Evolutionary conservation across 1,140 invertebrate genomes (phyloP), one percentile per base, ranked within the genome.

Genomic region (Triops cancriformis): DNA sequence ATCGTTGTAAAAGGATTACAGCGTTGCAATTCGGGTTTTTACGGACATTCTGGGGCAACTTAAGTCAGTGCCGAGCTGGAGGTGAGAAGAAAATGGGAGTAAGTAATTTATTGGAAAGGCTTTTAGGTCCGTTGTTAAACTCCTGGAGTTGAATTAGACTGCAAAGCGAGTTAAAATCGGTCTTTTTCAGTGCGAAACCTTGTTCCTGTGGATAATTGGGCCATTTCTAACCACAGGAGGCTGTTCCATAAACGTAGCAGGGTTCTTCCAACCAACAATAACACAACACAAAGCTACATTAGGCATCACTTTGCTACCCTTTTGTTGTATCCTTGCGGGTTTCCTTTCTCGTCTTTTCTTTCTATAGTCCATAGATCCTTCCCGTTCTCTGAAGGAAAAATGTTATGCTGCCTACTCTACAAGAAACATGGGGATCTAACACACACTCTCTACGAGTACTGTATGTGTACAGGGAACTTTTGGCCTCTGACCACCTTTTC

Each of bases 171-270:
- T 23, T 64, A 64, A 64, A 64, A 23, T 23, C 5, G 51, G 51
- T 64, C 51, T 64, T 64, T 64, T 64, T 23, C 51, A 64, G 51
- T 64, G 51, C 51, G 51, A 64, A 64, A 64, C 18, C 51, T 64
- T 64, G 51, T 64, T 64, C 51, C 51, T 64, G 51, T 64, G 51
- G 23, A 64, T 64, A 64, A 64, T 64, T 64, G 51, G 51, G 51
- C 51, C 23, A 64, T 64, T 64, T 64, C 51, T 64, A 64, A 64
- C 51, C 51, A 64, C 51, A 64, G 51, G 51, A 64, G 51, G 51
- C 51, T 64, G 9, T 64, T 64, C 51, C 51, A 64, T 64, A 64
- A 64, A 64, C 51, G 51, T 64, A 64, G 51, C 51, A 64, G 51
- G 51, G 51, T 64, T 64, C 51, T 23, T 64, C 14, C 51, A 64